These are phyloP conservation scores for Pinna nobilis DNA, from an alignment of 1,140 invertebrate genomes.

Conservation along the genomic window DNA sequence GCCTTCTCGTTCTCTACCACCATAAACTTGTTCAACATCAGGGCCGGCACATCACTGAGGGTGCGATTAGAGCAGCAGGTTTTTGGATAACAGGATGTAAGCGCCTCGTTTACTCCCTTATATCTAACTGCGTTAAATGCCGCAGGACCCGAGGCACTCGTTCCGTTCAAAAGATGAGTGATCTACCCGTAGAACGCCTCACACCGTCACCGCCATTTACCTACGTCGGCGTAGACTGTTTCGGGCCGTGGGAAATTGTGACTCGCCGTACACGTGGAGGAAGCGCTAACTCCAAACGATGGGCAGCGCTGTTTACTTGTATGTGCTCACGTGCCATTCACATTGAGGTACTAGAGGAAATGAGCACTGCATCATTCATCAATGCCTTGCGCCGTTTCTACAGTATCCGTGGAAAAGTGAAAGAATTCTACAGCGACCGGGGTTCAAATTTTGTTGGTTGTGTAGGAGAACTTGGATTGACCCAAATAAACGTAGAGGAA, in stretches of 20 bases:
- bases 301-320: slow-evolving; percentile 43
- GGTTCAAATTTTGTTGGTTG: slow-evolving; percentile 17
- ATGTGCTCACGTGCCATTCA: slow-evolving; percentile 30
- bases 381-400: slow-evolving; percentile 32
- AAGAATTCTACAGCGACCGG: slow-evolving; percentile 2
- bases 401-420: background rate
- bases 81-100: slow-evolving; percentile 33
- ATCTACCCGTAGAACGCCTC: slow-evolving; percentile 22
- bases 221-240: slow-evolving; percentile 11
- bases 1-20: background rate
- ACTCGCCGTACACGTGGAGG: slow-evolving; percentile 29
- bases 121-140: no score
- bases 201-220: slow-evolving; percentile 19
- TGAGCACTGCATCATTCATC: slow-evolving; percentile 44
- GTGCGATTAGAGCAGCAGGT: slow-evolving; percentile 18
- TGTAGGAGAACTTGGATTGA: slow-evolving; percentile 14
- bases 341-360: slow-evolving; percentile 42
- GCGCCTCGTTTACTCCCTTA: slow-evolving; percentile 8
- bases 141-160: no score
- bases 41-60: slow-evolving; percentile 20
- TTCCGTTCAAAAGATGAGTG: slow-evolving; percentile 30
- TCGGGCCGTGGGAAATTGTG: slow-evolving; percentile 23
- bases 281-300: slow-evolving; percentile 25
- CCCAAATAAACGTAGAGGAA: slow-evolving; percentile 1
- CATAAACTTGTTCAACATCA: slow-evolving; percentile 9